A percentile compares a stretch with the other conserved stretches of the same genome.
phyloP scores from a whole-genome alignment of 2,113 vertebrate genomes.

The Ophthalmolycus amberensis region DNA sequence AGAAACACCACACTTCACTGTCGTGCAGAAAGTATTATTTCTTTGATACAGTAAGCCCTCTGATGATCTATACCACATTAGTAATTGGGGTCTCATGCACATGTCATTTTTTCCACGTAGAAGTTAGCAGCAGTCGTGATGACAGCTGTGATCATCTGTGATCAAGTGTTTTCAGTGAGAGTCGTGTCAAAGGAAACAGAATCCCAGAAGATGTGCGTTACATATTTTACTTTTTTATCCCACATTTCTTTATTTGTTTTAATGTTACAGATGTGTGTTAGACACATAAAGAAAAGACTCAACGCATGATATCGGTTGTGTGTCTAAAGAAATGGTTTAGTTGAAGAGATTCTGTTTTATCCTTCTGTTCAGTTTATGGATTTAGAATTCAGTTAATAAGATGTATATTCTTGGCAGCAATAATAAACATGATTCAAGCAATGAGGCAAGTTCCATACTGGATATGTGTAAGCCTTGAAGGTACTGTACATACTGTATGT shows the following conservation, averaged over 20 bases:
- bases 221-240: slow-evolving; percentile 9
- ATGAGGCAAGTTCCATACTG: neutral
- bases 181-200: neutral
- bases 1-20: neutral
- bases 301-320: slow-evolving; percentile 1
- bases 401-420: slow-evolving; percentile 55
- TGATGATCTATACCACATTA: neutral
- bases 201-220: slow-evolving; percentile 1
- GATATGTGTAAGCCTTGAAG: neutral
- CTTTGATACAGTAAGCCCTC: neutral
- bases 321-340: neutral
- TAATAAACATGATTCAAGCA: slow-evolving; percentile 48
- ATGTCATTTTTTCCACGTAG: neutral
- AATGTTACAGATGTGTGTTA: neutral
- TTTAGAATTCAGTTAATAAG: slow-evolving; percentile 19
- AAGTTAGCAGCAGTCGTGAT: neutral
- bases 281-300: neutral
- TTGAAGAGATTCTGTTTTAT: slow-evolving; percentile 7
- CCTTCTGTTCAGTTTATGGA: neutral
- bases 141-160: neutral
- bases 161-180: neutral
- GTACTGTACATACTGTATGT: neutral
- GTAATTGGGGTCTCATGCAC: neutral
- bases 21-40: slow-evolving; percentile 5
- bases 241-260: neutral